Base-by-base conservation (phyloP, 2,888 invertebrate species). In the Ormia ochracea region DNA sequence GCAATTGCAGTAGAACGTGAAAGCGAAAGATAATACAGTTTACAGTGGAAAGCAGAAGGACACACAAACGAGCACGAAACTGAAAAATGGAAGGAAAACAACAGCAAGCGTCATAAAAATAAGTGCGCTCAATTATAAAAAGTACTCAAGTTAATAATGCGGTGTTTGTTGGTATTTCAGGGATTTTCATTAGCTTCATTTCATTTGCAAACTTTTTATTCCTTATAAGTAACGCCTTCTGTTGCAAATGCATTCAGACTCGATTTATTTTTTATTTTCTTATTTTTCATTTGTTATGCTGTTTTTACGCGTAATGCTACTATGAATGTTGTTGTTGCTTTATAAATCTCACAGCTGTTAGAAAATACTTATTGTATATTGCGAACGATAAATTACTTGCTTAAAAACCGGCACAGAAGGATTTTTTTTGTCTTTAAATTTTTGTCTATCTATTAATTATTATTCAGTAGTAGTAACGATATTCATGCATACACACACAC, bases 121-220 rank as follows among this genome's bases (percentile, higher is more conserved):
- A 80, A 59, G 74, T 72, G 75, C 81, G 74, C 76, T 77, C 77
- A 81, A 78, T 83, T 82, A 79, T 2, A 50, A 38, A 81, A 83
- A 81, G 59, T 75, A 81, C 83, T 83, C 66, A 82, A 83, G 78
- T 82, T 83, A 83, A 83, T 82, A 82, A 80, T 68, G 82, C 81
- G 72, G 76, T 81, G 58, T 59, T 74, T 69, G 65, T 78, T 21
- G 36, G 28, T 21, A 45, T 59, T 73, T 48, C 33, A 45, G 31
- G 69, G 59, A 33, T 76, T 76, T 80, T 80, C 80, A 76, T 80
- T 76, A 72, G 72, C 63, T 76, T 69, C 48, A 59, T 50, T 70
- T 59, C 23, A 36, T 72, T 72, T 43, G 17, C n/a, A 50, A 48
- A 56, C 36, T 58, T 63, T 61, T 74, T 74, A 43, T 43, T 63